phyloP scores from a whole-genome alignment of 2,113 vertebrate species.

The Nerophis lumbriciformis region DNA sequence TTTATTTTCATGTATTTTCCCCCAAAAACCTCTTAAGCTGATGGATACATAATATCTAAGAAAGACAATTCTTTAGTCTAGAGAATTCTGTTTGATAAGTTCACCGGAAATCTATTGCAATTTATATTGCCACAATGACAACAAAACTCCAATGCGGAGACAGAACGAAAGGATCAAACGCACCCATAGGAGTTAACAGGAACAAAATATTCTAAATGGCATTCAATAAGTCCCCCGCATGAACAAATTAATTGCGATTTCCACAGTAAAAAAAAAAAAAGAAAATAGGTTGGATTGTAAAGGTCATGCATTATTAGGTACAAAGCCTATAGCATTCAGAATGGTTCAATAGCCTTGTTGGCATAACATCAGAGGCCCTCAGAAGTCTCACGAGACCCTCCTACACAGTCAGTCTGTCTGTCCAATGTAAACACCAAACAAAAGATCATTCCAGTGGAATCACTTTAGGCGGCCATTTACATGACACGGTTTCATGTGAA shows the following conservation, averaged over 20 bases:
- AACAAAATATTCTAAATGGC: conserved; percentile 21
- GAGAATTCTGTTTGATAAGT: not conserved
- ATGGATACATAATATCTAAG: not conserved
- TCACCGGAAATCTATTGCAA: not conserved
- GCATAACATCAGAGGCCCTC: conserved; percentile 24
- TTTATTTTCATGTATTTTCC: conserved; percentile 25
- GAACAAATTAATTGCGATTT: conserved; percentile 10
- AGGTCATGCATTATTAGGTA: conserved; percentile 16
- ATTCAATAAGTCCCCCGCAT: not conserved
- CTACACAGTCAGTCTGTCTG: not conserved
- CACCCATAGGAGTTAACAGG: conserved; percentile 17
- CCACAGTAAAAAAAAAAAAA: conserved; percentile 6
- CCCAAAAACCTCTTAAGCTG: not conserved
- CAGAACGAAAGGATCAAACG: conserved; percentile 17
- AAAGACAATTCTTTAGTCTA: not conserved
- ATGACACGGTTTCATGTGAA: not conserved
- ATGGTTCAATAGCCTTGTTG: not conserved
- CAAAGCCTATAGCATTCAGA: conserved; percentile 12
- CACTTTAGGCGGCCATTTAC: not conserved
- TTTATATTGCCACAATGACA: not conserved
- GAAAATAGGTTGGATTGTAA: not conserved
- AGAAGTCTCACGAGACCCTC: conserved; percentile 2
- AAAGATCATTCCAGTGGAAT: conserved; percentile 2
- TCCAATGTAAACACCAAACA: conserved; percentile 12
- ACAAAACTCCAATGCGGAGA: not conserved